Evolutionary conservation across 2,113 vertebrate species (phyloP).

Genomic region (Cyphomyrus discorhynchus): DNA sequence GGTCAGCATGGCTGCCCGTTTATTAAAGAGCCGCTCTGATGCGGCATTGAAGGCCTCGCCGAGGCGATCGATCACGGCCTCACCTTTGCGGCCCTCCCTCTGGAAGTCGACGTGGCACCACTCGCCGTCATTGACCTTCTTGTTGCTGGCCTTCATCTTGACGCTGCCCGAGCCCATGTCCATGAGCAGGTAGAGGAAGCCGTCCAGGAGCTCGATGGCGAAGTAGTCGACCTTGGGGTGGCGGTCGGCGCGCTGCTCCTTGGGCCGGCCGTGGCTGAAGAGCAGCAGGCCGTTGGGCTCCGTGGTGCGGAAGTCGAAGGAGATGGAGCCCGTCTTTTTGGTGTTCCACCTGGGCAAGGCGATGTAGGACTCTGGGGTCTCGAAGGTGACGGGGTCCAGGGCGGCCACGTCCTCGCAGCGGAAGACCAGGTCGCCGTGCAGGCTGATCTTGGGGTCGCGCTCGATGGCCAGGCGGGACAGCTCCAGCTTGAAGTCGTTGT

Average conservation of each 20-base stretch:
- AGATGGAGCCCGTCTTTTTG: slow-evolving; percentile 80
- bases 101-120: slow-evolving; percentile 94
- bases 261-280: slow-evolving; percentile 71
- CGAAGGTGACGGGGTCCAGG: slow-evolving; percentile 82
- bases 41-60: background rate
- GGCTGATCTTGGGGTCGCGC: slow-evolving; percentile 75
- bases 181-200: slow-evolving; percentile 81
- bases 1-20: background rate
- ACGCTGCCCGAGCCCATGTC: slow-evolving; percentile 89
- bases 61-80: slow-evolving; percentile 22
- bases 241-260: slow-evolving; percentile 47
- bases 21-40: background rate
- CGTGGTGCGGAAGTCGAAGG: slow-evolving; percentile 85
- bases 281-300: slow-evolving; percentile 80
- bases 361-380: slow-evolving; percentile 69
- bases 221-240: slow-evolving; percentile 76
- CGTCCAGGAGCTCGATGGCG: slow-evolving; percentile 81
- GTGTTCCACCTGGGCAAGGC: slow-evolving; percentile 76
- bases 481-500: slow-evolving; percentile 90
- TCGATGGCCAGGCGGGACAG: slow-evolving; percentile 82
- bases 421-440: slow-evolving; percentile 83
- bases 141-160: slow-evolving; percentile 75
- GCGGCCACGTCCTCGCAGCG: slow-evolving; percentile 81
- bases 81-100: slow-evolving; percentile 80
- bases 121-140: slow-evolving; percentile 80